These are phyloP conservation scores for Metopolophium dirhodum DNA, from an alignment of 1,140 invertebrate species.

Conservation along the genomic window DNA sequence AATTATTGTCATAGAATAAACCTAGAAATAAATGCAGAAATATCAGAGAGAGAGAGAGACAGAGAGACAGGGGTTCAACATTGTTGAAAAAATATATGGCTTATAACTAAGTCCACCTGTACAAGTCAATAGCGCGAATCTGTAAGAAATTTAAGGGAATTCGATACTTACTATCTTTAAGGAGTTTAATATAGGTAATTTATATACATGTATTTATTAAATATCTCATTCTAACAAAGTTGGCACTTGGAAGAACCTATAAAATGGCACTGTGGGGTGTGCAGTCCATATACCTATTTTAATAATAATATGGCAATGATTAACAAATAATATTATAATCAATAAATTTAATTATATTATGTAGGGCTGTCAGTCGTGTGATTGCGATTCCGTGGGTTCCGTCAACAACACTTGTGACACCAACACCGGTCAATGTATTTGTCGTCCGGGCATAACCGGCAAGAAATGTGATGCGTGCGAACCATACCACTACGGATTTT, in stretches of 20 bases:
- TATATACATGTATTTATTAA: background rate
- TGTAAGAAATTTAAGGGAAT: too few species aligned
- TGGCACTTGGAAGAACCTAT: background rate
- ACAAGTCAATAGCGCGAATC: too few species aligned
- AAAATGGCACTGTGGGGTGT: background rate
- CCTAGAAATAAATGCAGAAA: background rate
- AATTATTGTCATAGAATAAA: too few species aligned
- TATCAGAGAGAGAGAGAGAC: background rate
- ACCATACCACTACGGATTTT: slow-evolving; percentile 88
- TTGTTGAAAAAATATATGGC: too few species aligned
- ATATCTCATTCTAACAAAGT: background rate
- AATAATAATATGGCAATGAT: too few species aligned
- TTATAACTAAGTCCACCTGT: too few species aligned
- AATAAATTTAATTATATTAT: slow-evolving; percentile 57
- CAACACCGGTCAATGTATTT: slow-evolving; percentile 83
- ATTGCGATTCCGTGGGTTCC: slow-evolving; percentile 86
- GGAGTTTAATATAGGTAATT: too few species aligned
- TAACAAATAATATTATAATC: background rate
- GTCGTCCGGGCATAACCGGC: slow-evolving; percentile 84
- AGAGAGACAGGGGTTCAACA: too few species aligned
- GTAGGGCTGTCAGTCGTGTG: slow-evolving; percentile 81
- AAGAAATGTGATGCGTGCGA: slow-evolving; percentile 83
- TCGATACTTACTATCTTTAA: too few species aligned
- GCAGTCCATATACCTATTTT: background rate
- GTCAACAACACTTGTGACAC: slow-evolving; percentile 82